Conservation (phyloP, 2,113 vertebrate species). For the Eclectus roratus region DNA sequence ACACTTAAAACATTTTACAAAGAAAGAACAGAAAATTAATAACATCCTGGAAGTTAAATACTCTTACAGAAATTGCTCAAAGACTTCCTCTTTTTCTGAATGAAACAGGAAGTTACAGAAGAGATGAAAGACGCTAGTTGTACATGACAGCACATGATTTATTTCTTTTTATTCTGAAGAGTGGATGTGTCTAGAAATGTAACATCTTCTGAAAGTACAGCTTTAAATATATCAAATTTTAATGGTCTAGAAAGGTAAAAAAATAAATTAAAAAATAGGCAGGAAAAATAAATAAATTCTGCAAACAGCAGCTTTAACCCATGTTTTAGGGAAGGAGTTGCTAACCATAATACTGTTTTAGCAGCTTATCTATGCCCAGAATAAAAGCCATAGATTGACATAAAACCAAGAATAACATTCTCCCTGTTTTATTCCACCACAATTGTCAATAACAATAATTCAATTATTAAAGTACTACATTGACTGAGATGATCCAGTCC, state of each 20-base stretch:
- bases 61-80: neutral
- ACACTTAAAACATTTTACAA: neutral
- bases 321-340: neutral
- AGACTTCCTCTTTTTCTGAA: neutral
- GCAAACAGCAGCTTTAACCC: neutral
- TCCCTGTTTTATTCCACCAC: neutral
- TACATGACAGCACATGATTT: neutral
- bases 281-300: neutral
- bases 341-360: neutral
- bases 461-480: neutral
- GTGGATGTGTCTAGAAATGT: neutral
- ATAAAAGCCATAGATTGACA: neutral
- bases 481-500: neutral
- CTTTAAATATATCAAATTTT: neutral
- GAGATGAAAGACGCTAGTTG: neutral
- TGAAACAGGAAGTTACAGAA: neutral
- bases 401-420: neutral
- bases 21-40: neutral
- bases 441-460: neutral
- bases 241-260: neutral
- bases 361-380: neutral
- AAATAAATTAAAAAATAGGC: neutral
- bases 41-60: neutral
- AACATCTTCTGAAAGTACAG: neutral
- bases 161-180: neutral